A percentile compares a stretch with the other conserved stretches of the same genome.
phyloP scores from a whole-genome alignment of 2,888 invertebrate species.

The Dendrolimus pini region DNA sequence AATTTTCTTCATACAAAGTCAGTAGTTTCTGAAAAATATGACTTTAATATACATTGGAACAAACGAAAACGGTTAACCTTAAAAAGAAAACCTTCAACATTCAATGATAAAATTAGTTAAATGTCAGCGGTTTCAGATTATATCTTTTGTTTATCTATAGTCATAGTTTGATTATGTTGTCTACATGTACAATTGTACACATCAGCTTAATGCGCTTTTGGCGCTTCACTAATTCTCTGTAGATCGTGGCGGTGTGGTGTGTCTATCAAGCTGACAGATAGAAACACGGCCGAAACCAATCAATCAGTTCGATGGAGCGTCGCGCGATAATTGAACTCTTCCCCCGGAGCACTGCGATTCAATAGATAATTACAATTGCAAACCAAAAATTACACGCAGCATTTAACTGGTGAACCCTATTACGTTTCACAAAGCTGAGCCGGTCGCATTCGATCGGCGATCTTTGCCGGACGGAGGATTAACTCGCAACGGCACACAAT shows the following conservation, averaged over 20 bases:
- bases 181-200: slow-evolving; percentile 19
- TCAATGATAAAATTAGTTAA: too few species aligned
- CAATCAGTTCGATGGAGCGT: slow-evolving; percentile 63
- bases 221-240: slow-evolving; percentile 50
- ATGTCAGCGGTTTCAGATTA: too few species aligned
- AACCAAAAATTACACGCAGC: slow-evolving; percentile 73
- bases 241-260: slow-evolving; percentile 40
- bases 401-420: slow-evolving; percentile 68
- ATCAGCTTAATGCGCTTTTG: slow-evolving; percentile 28
- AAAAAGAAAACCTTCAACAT: too few species aligned
- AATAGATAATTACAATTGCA: slow-evolving; percentile 73
- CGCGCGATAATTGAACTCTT: slow-evolving; percentile 70
- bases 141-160: not conserved
- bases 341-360: slow-evolving; percentile 56
- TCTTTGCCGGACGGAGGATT: slow-evolving; percentile 68
- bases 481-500: slow-evolving; percentile 62
- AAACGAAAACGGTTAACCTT: too few species aligned
- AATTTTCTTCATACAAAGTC: too few species aligned
- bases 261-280: slow-evolving; percentile 56
- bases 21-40: too few species aligned
- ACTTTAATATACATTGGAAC: too few species aligned
- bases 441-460: slow-evolving; percentile 61
- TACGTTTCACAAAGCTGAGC: slow-evolving; percentile 65
- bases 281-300: slow-evolving; percentile 60
- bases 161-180: not conserved